These are phyloP conservation scores for Ennomos quercinarius DNA, from an alignment of 2,888 invertebrate genomes.

Conservation along the genomic window DNA sequence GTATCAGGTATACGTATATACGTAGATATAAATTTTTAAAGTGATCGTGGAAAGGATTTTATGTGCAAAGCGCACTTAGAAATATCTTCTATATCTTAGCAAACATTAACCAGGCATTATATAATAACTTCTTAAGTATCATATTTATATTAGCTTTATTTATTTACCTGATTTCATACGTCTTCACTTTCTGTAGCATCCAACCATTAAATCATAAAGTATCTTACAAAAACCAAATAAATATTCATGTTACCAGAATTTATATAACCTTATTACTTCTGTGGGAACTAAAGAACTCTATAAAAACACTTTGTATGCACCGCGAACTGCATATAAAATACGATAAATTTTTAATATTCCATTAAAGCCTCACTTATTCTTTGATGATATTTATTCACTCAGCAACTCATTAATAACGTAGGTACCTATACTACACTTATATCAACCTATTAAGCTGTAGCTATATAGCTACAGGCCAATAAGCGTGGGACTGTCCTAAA, in stretches of 20 bases:
- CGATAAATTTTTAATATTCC: conserved; percentile 27
- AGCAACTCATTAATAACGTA: conserved; percentile 11
- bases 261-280: conserved; percentile 15
- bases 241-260: conserved; percentile 17
- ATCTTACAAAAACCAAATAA: conserved; percentile 6
- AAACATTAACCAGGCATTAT: too few species aligned
- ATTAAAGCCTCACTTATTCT: conserved; percentile 29
- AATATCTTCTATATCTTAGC: too few species aligned
- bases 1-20: too few species aligned
- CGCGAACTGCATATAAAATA: conserved; percentile 25
- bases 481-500: conserved; percentile 36
- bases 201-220: too few species aligned
- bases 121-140: too few species aligned
- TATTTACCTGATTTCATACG: too few species aligned
- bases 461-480: conserved; percentile 35
- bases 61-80: too few species aligned
- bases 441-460: conserved; percentile 9
- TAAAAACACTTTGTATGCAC: conserved; percentile 19
- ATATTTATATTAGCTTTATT: too few species aligned
- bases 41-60: too few species aligned
- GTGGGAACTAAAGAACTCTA: conserved; percentile 26
- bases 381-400: conserved; percentile 17
- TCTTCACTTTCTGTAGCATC: too few species aligned
- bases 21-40: too few species aligned
- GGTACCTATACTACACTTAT: conserved; percentile 12